Conservation (phyloP, 1,140 invertebrate species). For the Holotrichia oblita region DNA sequence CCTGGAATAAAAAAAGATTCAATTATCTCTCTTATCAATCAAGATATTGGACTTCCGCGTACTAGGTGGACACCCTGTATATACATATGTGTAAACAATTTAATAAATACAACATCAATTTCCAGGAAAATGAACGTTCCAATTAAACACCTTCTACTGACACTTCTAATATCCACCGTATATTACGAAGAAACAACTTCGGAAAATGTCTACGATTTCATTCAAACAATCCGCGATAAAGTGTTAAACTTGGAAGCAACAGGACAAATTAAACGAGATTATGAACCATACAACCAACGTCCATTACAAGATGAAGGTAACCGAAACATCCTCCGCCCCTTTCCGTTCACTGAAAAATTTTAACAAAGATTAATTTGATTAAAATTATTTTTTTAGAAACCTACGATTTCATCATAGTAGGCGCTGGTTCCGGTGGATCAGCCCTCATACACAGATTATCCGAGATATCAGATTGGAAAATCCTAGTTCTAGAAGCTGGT, state of each 20-base stretch:
- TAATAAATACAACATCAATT: background rate
- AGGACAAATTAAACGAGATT: slow-evolving; percentile 27
- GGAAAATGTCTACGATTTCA: background rate
- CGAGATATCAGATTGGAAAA: slow-evolving; percentile 4
- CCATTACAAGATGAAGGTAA: slow-evolving; percentile 20
- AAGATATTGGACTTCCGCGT: too few species aligned
- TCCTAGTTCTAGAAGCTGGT: slow-evolving; percentile 33
- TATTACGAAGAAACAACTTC: background rate
- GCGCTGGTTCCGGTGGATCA: slow-evolving; percentile 9
- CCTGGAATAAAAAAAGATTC: too few species aligned
- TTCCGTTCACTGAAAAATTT: too few species aligned
- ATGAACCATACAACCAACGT: background rate
- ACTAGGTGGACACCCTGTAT: too few species aligned
- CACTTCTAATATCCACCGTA: background rate
- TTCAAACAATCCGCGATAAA: background rate
- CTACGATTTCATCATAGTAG: slow-evolving; percentile 37
- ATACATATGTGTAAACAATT: too few species aligned
- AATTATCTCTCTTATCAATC: too few species aligned
- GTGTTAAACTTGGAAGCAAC: background rate
- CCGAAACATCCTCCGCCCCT: background rate
- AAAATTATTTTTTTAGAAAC: slow-evolving; percentile 20
- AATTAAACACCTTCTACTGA: background rate
- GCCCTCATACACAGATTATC: slow-evolving; percentile 2
- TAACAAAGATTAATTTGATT: background rate
- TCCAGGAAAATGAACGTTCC: background rate